A percentile compares a stretch with the other conserved stretches of the same genome.
phyloP scores from a whole-genome alignment of 2,888 invertebrate species.

The Lasioglossum villosulum region DNA sequence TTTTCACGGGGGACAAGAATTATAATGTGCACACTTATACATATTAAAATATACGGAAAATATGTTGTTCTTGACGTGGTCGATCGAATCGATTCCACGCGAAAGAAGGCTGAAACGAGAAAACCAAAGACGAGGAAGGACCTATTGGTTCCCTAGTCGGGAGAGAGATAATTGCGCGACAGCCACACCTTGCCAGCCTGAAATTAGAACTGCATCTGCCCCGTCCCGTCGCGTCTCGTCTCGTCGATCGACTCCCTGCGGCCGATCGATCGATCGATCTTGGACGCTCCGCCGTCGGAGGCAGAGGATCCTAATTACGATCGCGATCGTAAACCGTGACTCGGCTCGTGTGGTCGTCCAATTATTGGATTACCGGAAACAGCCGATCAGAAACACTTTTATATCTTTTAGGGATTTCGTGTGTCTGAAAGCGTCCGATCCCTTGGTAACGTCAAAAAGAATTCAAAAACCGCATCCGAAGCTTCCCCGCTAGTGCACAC shows the following conservation, averaged over 20 bases:
- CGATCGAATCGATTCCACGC: neutral
- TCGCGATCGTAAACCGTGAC: neutral
- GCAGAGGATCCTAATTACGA: neutral
- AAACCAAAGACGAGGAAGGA: neutral
- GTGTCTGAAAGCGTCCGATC: neutral
- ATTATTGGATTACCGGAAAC: constrained; percentile 2
- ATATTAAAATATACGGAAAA: neutral
- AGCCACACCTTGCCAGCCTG: neutral
- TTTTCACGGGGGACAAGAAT: neutral
- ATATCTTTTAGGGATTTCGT: neutral
- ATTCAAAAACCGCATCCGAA: neutral
- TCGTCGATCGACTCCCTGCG: neutral
- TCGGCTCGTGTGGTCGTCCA: neutral
- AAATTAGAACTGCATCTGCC: neutral
- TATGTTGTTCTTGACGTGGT: neutral
- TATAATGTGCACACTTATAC: no score
- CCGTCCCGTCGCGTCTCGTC: neutral
- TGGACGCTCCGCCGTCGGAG: neutral
- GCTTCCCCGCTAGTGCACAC: no score
- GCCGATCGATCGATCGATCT: constrained; percentile 4
- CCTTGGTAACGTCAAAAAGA: neutral
- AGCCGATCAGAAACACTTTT: neutral
- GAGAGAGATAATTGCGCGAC: neutral
- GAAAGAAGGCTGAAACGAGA: neutral
- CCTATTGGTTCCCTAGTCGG: neutral